Evolutionary conservation across 2,888 invertebrate species (phyloP).

Genomic region (Cyclophora albipunctata): DNA sequence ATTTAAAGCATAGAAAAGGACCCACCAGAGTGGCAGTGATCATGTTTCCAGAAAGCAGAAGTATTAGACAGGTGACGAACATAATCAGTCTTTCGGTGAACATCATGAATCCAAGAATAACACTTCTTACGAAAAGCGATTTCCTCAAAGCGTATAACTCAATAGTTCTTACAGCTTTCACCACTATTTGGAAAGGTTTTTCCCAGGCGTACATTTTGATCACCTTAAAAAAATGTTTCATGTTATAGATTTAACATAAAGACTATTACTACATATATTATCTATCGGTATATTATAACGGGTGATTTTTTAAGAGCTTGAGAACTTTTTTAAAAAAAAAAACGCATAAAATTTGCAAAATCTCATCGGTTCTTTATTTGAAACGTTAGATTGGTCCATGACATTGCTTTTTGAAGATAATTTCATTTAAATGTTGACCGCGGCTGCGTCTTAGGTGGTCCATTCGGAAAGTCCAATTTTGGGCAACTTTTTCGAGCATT

Average conservation of each 20-base stretch:
- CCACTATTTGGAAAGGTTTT: conserved; percentile 83
- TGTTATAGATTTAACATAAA: not conserved
- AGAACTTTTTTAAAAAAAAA: too few species aligned
- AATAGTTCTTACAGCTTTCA: conserved; percentile 72
- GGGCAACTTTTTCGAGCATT: too few species aligned
- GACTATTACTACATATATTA: not conserved
- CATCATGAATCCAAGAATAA: conserved; percentile 81
- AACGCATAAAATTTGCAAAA: too few species aligned
- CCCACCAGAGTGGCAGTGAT: conserved; percentile 55
- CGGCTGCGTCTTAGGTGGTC: too few species aligned
- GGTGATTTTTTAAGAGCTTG: too few species aligned
- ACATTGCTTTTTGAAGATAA: too few species aligned
- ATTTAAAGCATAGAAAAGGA: not conserved
- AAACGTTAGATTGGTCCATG: too few species aligned
- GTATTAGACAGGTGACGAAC: conserved; percentile 74
- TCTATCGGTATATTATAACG: too few species aligned
- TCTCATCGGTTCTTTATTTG: too few species aligned
- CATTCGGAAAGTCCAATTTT: too few species aligned
- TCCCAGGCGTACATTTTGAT: conserved; percentile 98
- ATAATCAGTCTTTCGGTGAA: conserved; percentile 83
- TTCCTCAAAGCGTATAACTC: conserved; percentile 75
- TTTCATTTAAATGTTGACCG: too few species aligned
- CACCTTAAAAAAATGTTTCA: conserved; percentile 62
- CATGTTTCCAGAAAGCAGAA: conserved; percentile 46
- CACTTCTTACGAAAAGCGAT: conserved; percentile 78